Percentiles rank a stretch among this genome's conserved stretches.
Evolutionary conservation across 2,797 vertebrate species (phyloP).

Genomic region (Syndactyla subalaris): DNA sequence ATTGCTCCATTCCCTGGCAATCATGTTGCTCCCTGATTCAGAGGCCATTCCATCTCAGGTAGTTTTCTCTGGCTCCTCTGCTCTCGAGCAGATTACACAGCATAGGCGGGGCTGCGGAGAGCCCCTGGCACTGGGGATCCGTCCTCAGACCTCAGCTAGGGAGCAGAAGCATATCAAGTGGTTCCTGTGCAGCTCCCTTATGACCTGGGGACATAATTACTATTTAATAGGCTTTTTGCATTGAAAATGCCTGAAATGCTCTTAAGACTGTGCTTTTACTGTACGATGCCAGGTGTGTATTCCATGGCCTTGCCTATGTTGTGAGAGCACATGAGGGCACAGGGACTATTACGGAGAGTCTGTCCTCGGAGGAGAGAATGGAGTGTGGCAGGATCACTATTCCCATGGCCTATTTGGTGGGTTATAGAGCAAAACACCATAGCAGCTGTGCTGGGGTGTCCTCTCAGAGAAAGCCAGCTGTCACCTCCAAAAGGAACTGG

Average conservation of each 20-base stretch:
- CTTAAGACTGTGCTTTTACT: background rate
- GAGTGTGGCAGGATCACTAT: background rate
- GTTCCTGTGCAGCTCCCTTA: background rate
- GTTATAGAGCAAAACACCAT: background rate
- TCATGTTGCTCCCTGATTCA: background rate
- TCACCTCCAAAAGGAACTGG: background rate
- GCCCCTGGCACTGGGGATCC: rapidly evolving
- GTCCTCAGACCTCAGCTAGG: background rate
- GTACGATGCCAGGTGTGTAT: background rate
- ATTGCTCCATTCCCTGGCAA: background rate
- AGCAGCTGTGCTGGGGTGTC: background rate
- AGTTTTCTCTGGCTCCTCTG: background rate
- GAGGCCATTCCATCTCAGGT: background rate
- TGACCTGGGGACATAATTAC: background rate
- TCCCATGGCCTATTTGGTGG: background rate
- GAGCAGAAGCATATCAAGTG: background rate
- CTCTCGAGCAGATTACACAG: rapidly evolving
- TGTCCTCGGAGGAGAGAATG: background rate
- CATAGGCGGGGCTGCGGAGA: background rate
- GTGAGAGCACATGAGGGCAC: background rate
- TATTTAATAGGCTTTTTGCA: background rate
- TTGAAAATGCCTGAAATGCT: background rate
- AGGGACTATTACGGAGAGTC: background rate
- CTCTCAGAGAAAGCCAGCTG: background rate
- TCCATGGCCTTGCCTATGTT: background rate